Base-by-base conservation (phyloP, 1,140 invertebrate species). In the Dryas iulia region DNA sequence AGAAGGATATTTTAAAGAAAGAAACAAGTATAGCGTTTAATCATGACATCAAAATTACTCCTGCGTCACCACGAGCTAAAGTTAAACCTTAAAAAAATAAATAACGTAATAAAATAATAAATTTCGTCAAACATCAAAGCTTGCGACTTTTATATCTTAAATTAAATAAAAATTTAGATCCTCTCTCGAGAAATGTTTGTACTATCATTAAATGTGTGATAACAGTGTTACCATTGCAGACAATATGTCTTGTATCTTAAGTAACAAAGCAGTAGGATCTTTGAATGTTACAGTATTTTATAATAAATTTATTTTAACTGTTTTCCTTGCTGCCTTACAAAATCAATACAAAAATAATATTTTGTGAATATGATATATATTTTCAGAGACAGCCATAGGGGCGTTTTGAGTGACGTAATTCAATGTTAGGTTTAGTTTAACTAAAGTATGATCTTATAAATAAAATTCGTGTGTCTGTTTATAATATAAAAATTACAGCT, bases 161-260 rank as follows among this genome's bases (percentile, higher is more conserved):
- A 52, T 23, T 62, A 62, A 62, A 62, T 33, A 62, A 47, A 23
- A 62, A 28, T 62, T 61, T 52, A 5, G 28, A 47, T 47, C 39
- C 14, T 47, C 39, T 47, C 2, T 8, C 39, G 39, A 47, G 39
- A 47, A 21, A 47, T 47, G 39, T 47, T 47, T 47, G 39, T 47
- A n/a, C n/a, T 47, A 47, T 47, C 6, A 47, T 21, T 47, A 60
- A 60, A 28, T 8, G 4, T 53, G 12, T 35, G 31, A 39, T 39
- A 35, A 24, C 59, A 35, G n/a, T 4, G 11, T 39, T 18, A 18
- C 21, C 18, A 47, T 60, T 28, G 25, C 25, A 62, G 59, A 62
- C 59, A 30, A 52, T 8, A 18, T 53, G 35, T 52, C 59, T 61
- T 52, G 8, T 28, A 28, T 18, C 8, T 35, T 23, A 21, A 4